phyloP scores from a whole-genome alignment of 2,113 vertebrate species.

The Saccopteryx leptura region DNA sequence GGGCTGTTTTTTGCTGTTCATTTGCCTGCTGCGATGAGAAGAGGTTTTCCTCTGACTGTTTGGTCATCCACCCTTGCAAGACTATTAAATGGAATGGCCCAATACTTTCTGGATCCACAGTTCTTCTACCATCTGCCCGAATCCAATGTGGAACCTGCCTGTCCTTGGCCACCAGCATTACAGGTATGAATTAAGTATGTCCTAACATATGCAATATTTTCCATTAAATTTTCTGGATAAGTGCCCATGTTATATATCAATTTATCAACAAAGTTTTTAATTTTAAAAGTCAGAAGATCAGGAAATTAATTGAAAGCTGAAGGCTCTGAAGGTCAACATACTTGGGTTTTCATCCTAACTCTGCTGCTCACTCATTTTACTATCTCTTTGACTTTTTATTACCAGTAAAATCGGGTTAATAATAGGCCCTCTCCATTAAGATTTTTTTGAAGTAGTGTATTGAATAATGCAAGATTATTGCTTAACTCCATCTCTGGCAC shows the following conservation, averaged over 20 bases:
- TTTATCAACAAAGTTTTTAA: neutral
- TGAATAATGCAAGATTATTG: neutral
- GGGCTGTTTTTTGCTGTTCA: too few relatives aligned
- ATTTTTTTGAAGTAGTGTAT: neutral
- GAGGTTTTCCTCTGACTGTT: too few relatives aligned
- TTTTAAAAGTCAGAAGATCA: neutral
- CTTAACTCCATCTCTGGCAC: neutral
- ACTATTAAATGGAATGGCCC: too few relatives aligned
- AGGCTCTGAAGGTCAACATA: neutral
- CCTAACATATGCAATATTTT: neutral
- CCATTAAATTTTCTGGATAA: neutral
- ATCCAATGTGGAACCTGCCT: too few relatives aligned
- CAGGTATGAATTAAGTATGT: neutral
- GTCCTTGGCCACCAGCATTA: too few relatives aligned
- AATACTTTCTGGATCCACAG: too few relatives aligned
- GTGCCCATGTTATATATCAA: neutral
- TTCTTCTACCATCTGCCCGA: too few relatives aligned
- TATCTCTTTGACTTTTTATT: neutral
- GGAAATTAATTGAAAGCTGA: neutral
- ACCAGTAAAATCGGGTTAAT: neutral
- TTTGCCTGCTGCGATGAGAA: too few relatives aligned
- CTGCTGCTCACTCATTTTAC: neutral
- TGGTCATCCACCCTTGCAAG: too few relatives aligned
- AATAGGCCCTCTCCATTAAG: neutral
- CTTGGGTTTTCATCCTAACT: neutral